A percentile compares a stretch with the other conserved stretches of the same genome.
These are phyloP conservation scores for Schizopygopsis malacanthus DNA, from an alignment of 2,797 vertebrate genomes.

Conservation along the genomic window DNA sequence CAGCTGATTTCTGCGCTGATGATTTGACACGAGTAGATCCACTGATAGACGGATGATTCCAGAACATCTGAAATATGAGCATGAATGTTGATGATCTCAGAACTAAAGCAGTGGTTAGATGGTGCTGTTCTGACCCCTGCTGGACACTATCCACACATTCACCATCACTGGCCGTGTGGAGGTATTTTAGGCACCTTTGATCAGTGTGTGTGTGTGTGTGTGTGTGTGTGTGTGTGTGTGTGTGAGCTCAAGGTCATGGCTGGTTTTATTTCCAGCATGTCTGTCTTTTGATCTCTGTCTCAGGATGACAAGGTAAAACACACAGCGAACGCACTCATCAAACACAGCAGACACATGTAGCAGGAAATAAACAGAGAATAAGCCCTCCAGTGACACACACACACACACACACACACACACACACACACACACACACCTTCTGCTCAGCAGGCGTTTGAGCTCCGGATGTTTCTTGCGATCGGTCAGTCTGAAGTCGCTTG, in stretches of 20 bases:
- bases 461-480: slow-evolving; percentile 48
- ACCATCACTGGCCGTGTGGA: neutral
- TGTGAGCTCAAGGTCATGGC: slow-evolving; percentile 88
- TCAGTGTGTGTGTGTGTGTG: neutral
- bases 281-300: slow-evolving; percentile 88
- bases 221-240: slow-evolving; percentile 44
- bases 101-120: slow-evolving; percentile 41
- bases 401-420: slow-evolving; percentile 50
- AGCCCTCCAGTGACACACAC: slow-evolving; percentile 30
- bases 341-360: slow-evolving; percentile 32
- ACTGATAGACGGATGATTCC: neutral
- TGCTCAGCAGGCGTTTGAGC: slow-evolving; percentile 37
- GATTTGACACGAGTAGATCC: neutral
- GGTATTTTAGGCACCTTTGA: neutral
- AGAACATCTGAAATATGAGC: neutral
- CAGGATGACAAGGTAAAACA: slow-evolving; percentile 96
- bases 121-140: slow-evolving; percentile 90
- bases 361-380: slow-evolving; percentile 30
- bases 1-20: neutral
- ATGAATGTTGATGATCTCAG: too few relatives aligned
- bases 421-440: slow-evolving; percentile 55
- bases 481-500: slow-evolving; percentile 64
- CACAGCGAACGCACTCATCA: slow-evolving; percentile 43
- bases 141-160: slow-evolving; percentile 67
- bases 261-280: slow-evolving; percentile 92